Evolutionary conservation across 1,140 invertebrate genomes (phyloP).

Genomic region (Luehdorfia chinensis): DNA sequence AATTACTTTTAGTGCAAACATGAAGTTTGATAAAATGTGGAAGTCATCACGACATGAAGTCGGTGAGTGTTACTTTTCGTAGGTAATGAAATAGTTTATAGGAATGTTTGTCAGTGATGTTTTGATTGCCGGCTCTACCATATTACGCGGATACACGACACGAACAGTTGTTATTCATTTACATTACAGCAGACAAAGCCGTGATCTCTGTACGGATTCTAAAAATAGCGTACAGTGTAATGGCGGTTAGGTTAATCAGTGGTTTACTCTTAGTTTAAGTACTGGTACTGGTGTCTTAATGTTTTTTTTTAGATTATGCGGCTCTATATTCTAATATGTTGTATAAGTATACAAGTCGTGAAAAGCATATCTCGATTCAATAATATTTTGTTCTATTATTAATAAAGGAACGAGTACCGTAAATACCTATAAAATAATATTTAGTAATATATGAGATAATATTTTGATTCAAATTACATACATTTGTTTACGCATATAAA

Average conservation of each 20-base stretch:
- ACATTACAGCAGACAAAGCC: conserved; percentile 68
- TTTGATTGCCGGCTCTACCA: conserved; percentile 36
- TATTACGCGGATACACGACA: conserved; percentile 22
- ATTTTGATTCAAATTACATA: no score
- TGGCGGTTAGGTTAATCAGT: conserved; percentile 71
- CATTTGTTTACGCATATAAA: no score
- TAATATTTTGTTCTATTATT: no score
- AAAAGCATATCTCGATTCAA: no score
- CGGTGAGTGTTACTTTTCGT: conserved; percentile 48
- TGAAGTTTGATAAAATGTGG: conserved; percentile 48
- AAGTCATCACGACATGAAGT: conserved; percentile 34
- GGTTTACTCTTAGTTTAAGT: conserved; percentile 54
- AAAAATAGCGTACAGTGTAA: conserved; percentile 64
- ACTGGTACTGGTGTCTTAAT: conserved; percentile 1
- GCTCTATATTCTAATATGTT: background rate
- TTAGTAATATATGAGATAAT: no score
- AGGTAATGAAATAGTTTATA: background rate
- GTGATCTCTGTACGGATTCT: conserved; percentile 69
- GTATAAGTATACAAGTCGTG: conserved; percentile 3
- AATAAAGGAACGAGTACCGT: no score
- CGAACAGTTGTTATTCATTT: conserved; percentile 52
- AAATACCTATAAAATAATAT: no score
- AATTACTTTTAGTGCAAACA: conserved; percentile 40
- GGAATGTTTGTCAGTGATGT: conserved; percentile 28
- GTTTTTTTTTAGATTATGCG: background rate